Percentiles rank a stretch among this genome's conserved stretches.
Evolutionary conservation across 1,140 invertebrate species (phyloP).

Genomic region (Carcinoscorpius rotundicauda): DNA sequence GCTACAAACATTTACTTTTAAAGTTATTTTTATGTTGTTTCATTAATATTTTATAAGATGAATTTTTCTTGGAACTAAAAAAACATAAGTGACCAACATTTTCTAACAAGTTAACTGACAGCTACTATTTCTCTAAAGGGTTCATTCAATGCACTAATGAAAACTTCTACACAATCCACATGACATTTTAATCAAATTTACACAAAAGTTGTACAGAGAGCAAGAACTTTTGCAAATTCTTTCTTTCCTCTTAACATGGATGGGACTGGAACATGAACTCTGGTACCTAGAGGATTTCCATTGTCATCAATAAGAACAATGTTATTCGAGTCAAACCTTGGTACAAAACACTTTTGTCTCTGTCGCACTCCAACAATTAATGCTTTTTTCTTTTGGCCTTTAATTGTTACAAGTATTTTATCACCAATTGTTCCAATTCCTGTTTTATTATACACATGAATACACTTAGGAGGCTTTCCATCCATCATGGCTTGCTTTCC

Average conservation of each 20-base stretch:
- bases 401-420: conserved; percentile 86
- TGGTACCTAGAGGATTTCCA: conserved; percentile 75
- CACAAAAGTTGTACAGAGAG: conserved; percentile 85
- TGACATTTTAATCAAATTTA: conserved; percentile 33
- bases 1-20: too few relatives aligned
- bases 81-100: too few relatives aligned
- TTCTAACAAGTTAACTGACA: too few relatives aligned
- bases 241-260: conserved; percentile 75
- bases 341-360: conserved; percentile 64
- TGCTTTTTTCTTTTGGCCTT: conserved; percentile 91
- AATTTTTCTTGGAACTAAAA: too few relatives aligned
- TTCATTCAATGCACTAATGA: too few relatives aligned
- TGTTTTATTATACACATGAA: conserved; percentile 39
- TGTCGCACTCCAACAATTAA: conserved; percentile 78
- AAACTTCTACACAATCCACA: too few relatives aligned
- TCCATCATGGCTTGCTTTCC: conserved; percentile 86
- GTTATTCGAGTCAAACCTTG: conserved; percentile 94
- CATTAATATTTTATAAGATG: too few relatives aligned
- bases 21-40: too few relatives aligned
- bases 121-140: too few relatives aligned
- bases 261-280: conserved; percentile 90
- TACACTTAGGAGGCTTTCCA: conserved; percentile 69
- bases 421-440: conserved; percentile 47
- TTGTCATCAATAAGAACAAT: conserved; percentile 90
- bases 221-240: conserved; percentile 89